Evolutionary conservation across 2,113 vertebrate species (phyloP), one percentile per base, ranked within the genome.

Genomic region (Atherinomorus stipes): DNA sequence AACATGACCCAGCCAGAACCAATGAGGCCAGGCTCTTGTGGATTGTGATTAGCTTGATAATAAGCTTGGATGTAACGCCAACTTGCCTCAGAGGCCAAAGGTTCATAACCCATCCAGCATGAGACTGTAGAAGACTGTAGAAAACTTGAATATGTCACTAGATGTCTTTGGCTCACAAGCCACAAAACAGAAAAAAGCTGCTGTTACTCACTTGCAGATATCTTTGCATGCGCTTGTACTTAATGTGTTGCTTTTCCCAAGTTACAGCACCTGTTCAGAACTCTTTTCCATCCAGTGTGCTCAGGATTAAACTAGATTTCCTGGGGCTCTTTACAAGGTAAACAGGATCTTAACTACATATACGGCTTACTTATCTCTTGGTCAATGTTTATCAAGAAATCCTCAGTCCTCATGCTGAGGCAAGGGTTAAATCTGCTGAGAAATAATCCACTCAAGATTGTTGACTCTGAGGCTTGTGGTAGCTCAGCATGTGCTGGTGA

Each of bases 1-100:
- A 88, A 85, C 83, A 80, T 85, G 86, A 90, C 83, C 85, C 58
- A 66, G 59, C 61, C 72, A 86, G 79, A 91, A 90, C 80, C 71
- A 73, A 90, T 76, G 76, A 37, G 75, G 65, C 84, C 83, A 74
- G 68, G 67, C 67, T 64, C 63, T 54, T 72, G 64, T 76, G 53
- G 68, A 76, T 78, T 84, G 79, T 61, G 53, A 63, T 42, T 62
- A 66, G 74, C 88, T 84, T 81, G 49, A 26, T 82, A 80, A 85
- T 50, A 61, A 80, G 73, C 52, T 10, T 73, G 57, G 18, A 64
- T 64, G 64, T 70, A 63, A 64, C 0, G 25, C 31, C 38, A 64
- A 66, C 63, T 80, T 60, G 47, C 44, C 37, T 28, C 6, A 53
- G 13, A 75, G 67, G 72, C 58, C 45, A 81, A 77, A 79, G 69